phyloP scores from a whole-genome alignment of 2,113 vertebrate species.

The Gopherus evgoodei region DNA sequence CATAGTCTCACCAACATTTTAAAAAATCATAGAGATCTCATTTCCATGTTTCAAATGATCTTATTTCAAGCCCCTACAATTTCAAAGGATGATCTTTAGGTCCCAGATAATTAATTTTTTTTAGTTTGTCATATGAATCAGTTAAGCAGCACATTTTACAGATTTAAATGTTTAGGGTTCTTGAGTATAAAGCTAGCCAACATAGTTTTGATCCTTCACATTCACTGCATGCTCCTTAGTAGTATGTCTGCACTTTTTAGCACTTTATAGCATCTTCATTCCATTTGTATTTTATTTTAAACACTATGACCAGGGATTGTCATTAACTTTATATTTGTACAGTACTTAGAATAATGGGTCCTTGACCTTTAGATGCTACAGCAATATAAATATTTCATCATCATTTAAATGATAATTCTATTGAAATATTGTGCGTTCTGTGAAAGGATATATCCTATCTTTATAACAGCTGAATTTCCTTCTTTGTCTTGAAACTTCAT shows the following conservation, averaged over 20 bases:
- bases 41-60: background rate
- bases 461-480: conserved; percentile 41
- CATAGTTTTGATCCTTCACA: background rate
- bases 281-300: background rate
- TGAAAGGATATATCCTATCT: conserved; percentile 17
- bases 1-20: background rate
- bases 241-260: background rate
- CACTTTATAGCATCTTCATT: background rate
- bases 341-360: background rate
- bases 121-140: background rate
- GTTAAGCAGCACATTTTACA: background rate
- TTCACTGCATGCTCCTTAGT: background rate
- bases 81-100: background rate
- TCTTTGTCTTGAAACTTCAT: conserved; percentile 34
- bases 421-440: conserved; percentile 53
- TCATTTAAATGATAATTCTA: background rate
- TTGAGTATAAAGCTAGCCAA: background rate
- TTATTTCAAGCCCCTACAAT: background rate
- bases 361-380: conserved; percentile 47
- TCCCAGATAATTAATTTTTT: background rate
- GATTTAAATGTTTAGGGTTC: background rate
- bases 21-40: background rate
- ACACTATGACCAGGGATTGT: background rate
- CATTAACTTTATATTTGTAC: background rate
- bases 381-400: conserved; percentile 54